phyloP scores from a whole-genome alignment of 2,888 invertebrate species.

The Stegana nigrithorax region DNA sequence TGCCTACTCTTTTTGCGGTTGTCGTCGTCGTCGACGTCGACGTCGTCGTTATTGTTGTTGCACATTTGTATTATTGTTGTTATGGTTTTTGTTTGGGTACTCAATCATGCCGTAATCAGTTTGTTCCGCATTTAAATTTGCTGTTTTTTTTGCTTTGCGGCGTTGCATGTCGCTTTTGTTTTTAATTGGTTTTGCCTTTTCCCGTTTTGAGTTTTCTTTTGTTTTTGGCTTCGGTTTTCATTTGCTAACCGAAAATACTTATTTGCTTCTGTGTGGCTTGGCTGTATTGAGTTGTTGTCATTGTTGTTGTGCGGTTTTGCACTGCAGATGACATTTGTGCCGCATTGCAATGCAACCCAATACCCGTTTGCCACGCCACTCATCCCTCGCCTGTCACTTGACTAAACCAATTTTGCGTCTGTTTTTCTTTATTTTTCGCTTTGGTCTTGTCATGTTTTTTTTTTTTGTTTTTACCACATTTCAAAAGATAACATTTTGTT shows the following conservation, averaged over 20 bases:
- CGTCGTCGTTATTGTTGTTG: too few species aligned
- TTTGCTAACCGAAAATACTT: background rate
- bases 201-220: background rate
- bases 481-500: too few species aligned
- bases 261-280: background rate
- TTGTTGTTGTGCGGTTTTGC: too few species aligned
- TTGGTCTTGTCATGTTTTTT: background rate
- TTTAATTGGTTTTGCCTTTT: conserved; percentile 9
- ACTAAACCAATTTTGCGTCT: background rate
- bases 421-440: background rate
- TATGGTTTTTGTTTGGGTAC: too few species aligned
- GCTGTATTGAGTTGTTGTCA: too few species aligned
- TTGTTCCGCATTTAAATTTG: background rate
- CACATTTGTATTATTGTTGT: background rate
- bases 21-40: too few species aligned
- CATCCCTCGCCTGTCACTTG: background rate
- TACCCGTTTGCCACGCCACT: background rate
- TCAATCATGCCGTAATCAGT: conserved; percentile 2
- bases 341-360: too few species aligned
- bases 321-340: too few species aligned
- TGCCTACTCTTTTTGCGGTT: too few species aligned
- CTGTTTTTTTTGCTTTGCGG: too few species aligned
- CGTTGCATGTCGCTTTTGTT: background rate
- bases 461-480: background rate
- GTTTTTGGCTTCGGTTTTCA: background rate